phyloP scores from a whole-genome alignment of 2,113 vertebrate genomes.

The Zootoca vivipara region DNA sequence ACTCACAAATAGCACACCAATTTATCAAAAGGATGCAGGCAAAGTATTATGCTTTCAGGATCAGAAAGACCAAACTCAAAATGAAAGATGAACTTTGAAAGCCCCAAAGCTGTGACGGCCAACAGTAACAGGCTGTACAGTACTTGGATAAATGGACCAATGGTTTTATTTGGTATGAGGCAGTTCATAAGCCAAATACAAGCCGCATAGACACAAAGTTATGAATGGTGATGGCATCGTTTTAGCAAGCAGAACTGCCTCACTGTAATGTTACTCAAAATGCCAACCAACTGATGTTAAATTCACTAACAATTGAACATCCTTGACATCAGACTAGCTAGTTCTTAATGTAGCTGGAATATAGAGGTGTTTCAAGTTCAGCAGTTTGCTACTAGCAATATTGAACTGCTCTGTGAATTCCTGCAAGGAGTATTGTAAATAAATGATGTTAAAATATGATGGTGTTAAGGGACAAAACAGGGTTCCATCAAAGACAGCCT shows the following conservation, averaged over 20 bases:
- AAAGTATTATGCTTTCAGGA: too few relatives aligned
- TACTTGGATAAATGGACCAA: neutral
- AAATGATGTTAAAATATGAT: conserved; percentile 43
- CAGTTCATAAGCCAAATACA: conserved; percentile 38
- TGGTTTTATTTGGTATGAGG: neutral
- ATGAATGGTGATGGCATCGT: conserved; percentile 58
- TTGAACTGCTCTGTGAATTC: neutral
- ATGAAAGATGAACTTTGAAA: too few relatives aligned
- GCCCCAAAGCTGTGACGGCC: too few relatives aligned
- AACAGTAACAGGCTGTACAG: neutral
- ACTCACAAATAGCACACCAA: too few relatives aligned
- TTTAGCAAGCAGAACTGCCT: conserved; percentile 40
- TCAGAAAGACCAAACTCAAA: too few relatives aligned
- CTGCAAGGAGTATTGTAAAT: conserved; percentile 25
- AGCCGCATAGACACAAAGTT: conserved; percentile 31
- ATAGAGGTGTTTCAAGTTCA: conserved; percentile 67
- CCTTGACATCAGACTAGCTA: conserved; percentile 45
- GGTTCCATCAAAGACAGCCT: neutral
- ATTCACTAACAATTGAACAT: conserved; percentile 63
- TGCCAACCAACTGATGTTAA: conserved; percentile 64
- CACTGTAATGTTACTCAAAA: conserved; percentile 57
- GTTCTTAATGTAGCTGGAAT: conserved; percentile 60
- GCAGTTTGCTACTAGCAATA: conserved; percentile 37
- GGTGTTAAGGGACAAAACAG: conserved; percentile 15
- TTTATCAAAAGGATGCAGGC: too few relatives aligned